Evolutionary conservation across 2,113 vertebrate species (phyloP).

Genomic region (Quiscalus mexicanus): DNA sequence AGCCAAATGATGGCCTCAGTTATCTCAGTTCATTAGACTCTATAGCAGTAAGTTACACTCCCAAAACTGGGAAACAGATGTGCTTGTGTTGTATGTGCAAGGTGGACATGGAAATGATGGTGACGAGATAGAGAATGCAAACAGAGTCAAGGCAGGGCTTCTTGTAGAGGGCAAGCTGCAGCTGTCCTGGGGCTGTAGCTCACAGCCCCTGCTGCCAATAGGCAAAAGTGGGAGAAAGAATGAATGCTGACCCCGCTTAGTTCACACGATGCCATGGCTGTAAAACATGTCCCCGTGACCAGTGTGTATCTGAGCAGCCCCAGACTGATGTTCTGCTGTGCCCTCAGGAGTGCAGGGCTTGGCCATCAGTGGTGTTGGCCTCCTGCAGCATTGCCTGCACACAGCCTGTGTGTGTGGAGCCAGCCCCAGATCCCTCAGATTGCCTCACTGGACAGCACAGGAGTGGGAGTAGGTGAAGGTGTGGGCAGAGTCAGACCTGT

Average conservation of each 20-base stretch:
- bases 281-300: neutral
- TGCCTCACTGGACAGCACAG: fast-evolving
- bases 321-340: neutral
- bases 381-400: neutral
- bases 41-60: neutral
- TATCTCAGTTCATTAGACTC: neutral
- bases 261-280: fast-evolving
- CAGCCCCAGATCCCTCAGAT: fast-evolving
- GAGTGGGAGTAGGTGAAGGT: neutral
- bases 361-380: neutral
- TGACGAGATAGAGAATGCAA: neutral
- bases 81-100: neutral
- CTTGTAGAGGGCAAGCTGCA: neutral
- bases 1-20: neutral
- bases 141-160: neutral
- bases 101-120: neutral
- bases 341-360: neutral
- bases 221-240: neutral
- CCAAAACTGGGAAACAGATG: neutral
- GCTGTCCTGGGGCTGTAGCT: neutral
- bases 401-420: fast-evolving
- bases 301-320: fast-evolving
- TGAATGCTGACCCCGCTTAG: neutral
- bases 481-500: neutral
- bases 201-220: neutral